phyloP scores from a whole-genome alignment of 2,113 vertebrate species.

The Salvelinus sp. region DNA sequence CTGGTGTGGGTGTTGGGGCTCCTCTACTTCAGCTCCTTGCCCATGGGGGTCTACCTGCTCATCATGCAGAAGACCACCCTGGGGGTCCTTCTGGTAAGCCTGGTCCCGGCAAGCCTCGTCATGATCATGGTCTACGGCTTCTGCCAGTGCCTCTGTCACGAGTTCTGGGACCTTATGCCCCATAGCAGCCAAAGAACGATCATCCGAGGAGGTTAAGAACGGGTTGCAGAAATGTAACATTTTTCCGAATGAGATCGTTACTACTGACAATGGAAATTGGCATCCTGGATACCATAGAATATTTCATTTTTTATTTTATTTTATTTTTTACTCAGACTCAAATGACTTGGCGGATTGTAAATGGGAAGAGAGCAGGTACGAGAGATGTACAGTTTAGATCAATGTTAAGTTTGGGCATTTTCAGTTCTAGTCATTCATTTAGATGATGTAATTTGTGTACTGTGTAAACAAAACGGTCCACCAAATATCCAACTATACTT shows the following conservation, averaged over 20 bases:
- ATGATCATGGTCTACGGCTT: constrained; percentile 90
- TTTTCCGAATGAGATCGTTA: neutral
- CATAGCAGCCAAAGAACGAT: constrained; percentile 57
- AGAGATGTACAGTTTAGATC: neutral
- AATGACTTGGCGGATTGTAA: constrained; percentile 2
- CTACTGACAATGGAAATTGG: neutral
- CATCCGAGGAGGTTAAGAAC: constrained; percentile 20
- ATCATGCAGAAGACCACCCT: constrained; percentile 89
- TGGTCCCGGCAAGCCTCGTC: constrained; percentile 91
- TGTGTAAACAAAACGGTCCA: neutral
- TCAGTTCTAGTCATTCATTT: neutral
- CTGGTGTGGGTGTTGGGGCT: constrained; percentile 90
- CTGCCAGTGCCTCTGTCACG: constrained; percentile 91
- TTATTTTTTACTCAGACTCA: neutral
- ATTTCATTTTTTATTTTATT: neutral
- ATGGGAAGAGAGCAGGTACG: neutral
- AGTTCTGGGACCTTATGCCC: constrained; percentile 88
- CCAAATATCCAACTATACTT: constrained; percentile 6
- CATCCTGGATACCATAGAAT: neutral
- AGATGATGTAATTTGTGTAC: neutral
- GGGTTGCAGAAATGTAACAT: constrained; percentile 18
- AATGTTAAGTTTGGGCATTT: neutral
- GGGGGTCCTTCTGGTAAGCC: constrained; percentile 90
- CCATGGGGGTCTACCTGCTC: constrained; percentile 92
- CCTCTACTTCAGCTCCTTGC: constrained; percentile 92